A percentile compares a stretch with the other conserved stretches of the same genome.
phyloP scores from a whole-genome alignment of 1,140 invertebrate genomes.

The Armadillidium nasatum region DNA sequence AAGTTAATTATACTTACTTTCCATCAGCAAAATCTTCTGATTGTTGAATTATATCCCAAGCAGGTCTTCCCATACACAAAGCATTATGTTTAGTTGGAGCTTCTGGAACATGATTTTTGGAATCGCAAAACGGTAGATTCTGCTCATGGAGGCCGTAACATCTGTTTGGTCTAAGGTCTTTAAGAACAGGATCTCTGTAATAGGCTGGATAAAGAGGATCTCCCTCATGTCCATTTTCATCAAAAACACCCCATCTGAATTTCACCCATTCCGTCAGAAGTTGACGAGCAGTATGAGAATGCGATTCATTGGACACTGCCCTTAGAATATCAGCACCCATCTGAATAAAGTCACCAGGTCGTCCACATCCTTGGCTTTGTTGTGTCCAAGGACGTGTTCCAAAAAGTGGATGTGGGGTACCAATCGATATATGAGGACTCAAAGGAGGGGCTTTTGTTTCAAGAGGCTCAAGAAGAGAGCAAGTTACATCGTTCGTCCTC shows the following conservation, averaged over 20 bases:
- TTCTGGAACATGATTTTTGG: constrained; percentile 57
- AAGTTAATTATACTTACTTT: constrained; percentile 28
- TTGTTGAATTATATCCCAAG: constrained; percentile 57
- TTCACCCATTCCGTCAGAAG: constrained; percentile 63
- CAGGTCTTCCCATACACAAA: constrained; percentile 58
- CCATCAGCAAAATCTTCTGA: constrained; percentile 39
- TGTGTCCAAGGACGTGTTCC: constrained; percentile 57
- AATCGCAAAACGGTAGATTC: constrained; percentile 58
- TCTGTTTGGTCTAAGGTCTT: constrained; percentile 34
- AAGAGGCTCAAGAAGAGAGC: constrained; percentile 38
- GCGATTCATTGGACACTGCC: constrained; percentile 50
- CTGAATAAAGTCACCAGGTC: constrained; percentile 59
- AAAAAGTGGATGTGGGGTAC: constrained; percentile 53
- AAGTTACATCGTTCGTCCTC: constrained; percentile 45
- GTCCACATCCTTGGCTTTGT: constrained; percentile 58
- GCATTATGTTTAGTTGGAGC: constrained; percentile 66
- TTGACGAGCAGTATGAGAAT: constrained; percentile 46
- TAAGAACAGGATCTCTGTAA: constrained; percentile 36
- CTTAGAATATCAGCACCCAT: constrained; percentile 51
- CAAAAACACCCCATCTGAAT: constrained; percentile 67
- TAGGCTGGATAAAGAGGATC: constrained; percentile 58
- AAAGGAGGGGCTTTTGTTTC: constrained; percentile 30
- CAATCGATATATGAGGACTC: constrained; percentile 52
- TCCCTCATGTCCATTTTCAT: constrained; percentile 59
- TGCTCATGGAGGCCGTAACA: constrained; percentile 25